Evolutionary conservation across 2,797 vertebrate genomes (phyloP), one percentile per base, ranked within the genome.

Genomic region (Siniperca obscura): DNA sequence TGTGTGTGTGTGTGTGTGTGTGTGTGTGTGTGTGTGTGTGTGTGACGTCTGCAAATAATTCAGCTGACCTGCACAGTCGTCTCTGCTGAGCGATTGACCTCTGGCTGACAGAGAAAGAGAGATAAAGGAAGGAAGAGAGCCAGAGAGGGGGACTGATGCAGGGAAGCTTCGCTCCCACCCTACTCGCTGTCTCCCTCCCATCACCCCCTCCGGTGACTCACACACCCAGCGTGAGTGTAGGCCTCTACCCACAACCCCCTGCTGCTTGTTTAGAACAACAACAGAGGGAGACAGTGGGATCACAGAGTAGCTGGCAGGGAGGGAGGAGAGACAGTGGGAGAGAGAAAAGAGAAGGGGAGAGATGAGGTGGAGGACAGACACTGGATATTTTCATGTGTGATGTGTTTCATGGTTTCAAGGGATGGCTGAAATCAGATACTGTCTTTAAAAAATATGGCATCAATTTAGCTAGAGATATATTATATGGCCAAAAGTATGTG

Each of bases 231-330:
- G 55, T 93, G 94, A 94, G 92, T 66, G 86, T 42, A 86, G 90
- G 85, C 89, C 90, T 92, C 87, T 90, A 93, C 91, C 91, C 93
- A 94, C 91, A 94, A 91, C 92, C 95, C 95, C 95, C 94, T 93
- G 94, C 95, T 94, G 94, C 92, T 93, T 95, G 94, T 95, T 95
- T 95, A 93, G 92, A 91, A 91, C 92, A 94, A 93, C 92, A 95
- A 94, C 93, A 93, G 92, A 94, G 94, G 92, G 94, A 91, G 88
- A 90, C 90, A 89, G 91, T 90, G 92, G 93, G 89, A 91, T 94
- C 86, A 88, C 86, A 89, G 85, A 84, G 88, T 21, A 80, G 76
- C 80, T 90, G 89, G 86, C 87, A 87, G 78, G 85, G 81, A 90
- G 78, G 70, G 76, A 34, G 74, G 70, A 71, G 72, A 90, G 87